Percentiles rank a stretch among this genome's conserved stretches.
Conservation (phyloP, 2,888 invertebrate genomes). For the Melinaea marsaeus region DNA sequence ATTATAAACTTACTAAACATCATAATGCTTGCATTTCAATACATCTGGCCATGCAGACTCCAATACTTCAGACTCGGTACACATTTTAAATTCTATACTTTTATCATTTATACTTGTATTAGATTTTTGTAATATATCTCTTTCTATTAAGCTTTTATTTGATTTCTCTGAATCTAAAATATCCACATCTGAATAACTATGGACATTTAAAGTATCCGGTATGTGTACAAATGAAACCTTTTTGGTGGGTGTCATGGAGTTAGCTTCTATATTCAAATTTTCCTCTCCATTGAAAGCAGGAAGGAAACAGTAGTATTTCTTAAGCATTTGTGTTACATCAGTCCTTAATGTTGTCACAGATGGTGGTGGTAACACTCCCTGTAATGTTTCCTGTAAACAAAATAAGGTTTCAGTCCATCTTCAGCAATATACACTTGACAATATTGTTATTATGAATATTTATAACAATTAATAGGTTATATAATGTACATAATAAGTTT, state of each 20-base stretch:
- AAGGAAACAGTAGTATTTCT: conserved; percentile 75
- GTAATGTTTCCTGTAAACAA: conserved; percentile 77
- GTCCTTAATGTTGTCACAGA: conserved; percentile 83
- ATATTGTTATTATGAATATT: too few species aligned
- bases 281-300: conserved; percentile 67
- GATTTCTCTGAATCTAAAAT: conserved; percentile 16
- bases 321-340: conserved; percentile 81
- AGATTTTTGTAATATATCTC: conserved; percentile 37
- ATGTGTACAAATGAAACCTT: conserved; percentile 64
- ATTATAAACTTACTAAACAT: conserved; percentile 81
- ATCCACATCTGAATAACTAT: conserved; percentile 4
- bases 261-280: conserved; percentile 47
- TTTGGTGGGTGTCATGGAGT: conserved; percentile 61
- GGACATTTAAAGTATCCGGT: conserved; percentile 38
- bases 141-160: conserved; percentile 23
- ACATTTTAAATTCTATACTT: conserved; percentile 54
- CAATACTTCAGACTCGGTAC: conserved; percentile 57
- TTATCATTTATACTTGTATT: conserved; percentile 54
- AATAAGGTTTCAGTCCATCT: too few species aligned
- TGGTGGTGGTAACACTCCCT: conserved; percentile 86
- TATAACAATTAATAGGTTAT: too few species aligned
- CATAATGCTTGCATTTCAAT: conserved; percentile 81
- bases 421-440: too few species aligned
- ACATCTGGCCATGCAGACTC: conserved; percentile 79
- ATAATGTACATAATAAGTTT: too few species aligned